Evolutionary conservation across 2,888 invertebrate genomes (phyloP), one percentile per base, ranked within the genome.

Genomic region (Ceramica pisi): DNA sequence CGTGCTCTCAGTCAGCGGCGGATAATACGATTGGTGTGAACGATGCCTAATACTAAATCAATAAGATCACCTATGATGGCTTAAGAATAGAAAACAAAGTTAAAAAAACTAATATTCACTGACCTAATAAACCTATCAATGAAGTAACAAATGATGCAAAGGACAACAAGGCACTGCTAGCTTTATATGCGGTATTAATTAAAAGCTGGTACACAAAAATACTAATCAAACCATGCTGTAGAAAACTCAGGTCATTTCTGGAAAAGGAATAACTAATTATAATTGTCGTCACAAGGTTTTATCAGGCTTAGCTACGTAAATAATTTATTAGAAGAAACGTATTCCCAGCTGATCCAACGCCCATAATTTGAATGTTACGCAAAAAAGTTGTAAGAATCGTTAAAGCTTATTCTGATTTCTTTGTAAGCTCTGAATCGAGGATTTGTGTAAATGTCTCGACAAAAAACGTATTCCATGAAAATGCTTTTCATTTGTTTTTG

Each of bases 341-440:
- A 85, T 83, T 85, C 79, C 64, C 64, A 70, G 71, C 72, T 79
- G 81, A 86, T 80, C 82, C 77, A 64, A 70, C 35, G 59, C 59
- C 66, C 75, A 74, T 80, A 82, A 87, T 85, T 83, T 84, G 82
- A 85, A 85, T 85, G 81, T 82, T 74, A 75, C 74, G 70, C 66
- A 83, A 83, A 85, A 82, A 82, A 84, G 73, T 85, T 82, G 78
- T 65, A 66, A 73, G 73, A 61, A 68, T 66, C 61, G 71, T 74
- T 68, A 66, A 64, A 38, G 63, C 75, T 83, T 79, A 76, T 78
- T 81, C 67, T 67, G 74, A 81, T 81, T 79, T 78, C 68, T 66
- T 74, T 68, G 69, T 78, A 81, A 78, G 81, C 72, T 65, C 2
- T 16, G 50, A 38, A 46, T 78, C 12, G 31, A 19, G 61, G 66